A percentile compares a stretch with the other conserved stretches of the same genome.
Conservation (phyloP, 2,797 vertebrate species). For the Sternotherus odoratus region DNA sequence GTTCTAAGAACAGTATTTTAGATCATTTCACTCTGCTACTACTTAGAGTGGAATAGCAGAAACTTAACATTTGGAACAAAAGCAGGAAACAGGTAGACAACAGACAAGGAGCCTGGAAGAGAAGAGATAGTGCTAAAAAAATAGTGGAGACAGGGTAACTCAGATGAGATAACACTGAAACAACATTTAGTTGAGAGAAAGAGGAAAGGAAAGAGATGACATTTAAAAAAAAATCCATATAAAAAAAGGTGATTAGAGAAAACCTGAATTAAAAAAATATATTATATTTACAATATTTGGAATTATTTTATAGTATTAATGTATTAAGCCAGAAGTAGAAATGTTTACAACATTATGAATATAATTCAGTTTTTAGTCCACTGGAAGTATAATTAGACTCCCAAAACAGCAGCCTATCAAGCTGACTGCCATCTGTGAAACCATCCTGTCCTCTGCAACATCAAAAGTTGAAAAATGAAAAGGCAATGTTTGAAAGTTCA, state of each 20-base stretch:
- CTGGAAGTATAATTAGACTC: neutral
- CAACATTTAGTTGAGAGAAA: neutral
- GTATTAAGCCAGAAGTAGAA: neutral
- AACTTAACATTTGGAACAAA: neutral
- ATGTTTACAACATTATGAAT: neutral
- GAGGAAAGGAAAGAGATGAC: neutral
- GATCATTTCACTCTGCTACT: conserved; percentile 62
- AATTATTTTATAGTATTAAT: neutral
- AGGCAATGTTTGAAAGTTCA: neutral
- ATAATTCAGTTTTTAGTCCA: neutral
- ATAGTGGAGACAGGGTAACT: neutral
- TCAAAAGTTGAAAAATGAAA: neutral
- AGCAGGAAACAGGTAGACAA: conserved; percentile 31
- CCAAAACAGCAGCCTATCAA: neutral
- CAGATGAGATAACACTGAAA: conserved; percentile 36
- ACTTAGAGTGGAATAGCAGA: conserved; percentile 39
- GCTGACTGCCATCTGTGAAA: neutral
- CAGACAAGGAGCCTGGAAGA: conserved; percentile 8
- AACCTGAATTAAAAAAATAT: neutral
- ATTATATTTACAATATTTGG: neutral
- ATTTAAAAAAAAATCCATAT: neutral
- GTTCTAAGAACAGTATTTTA: conserved; percentile 37
- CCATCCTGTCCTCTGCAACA: rapidly evolving
- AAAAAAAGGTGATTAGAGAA: neutral
- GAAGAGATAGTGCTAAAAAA: conserved; percentile 38